A percentile compares a stretch with the other conserved stretches of the same genome.
These are phyloP conservation scores for Dysmachus trigonus DNA, from an alignment of 2,888 invertebrate species.

Conservation along the genomic window DNA sequence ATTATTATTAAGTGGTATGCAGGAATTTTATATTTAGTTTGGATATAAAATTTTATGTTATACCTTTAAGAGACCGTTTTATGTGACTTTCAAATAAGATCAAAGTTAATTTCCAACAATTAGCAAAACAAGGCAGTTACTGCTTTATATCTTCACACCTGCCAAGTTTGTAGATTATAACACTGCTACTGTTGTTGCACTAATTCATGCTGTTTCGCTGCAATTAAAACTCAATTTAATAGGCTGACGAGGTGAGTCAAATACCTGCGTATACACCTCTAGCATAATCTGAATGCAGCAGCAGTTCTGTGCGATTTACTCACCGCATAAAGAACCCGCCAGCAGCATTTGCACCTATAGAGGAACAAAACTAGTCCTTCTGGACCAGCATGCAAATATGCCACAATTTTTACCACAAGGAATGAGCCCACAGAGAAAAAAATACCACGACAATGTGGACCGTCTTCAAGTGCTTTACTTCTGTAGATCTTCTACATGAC, in stretches of 20 bases:
- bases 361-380: background rate
- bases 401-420: conserved; percentile 8
- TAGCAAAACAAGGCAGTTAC: background rate
- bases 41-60: background rate
- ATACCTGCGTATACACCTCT: background rate
- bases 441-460: conserved; percentile 6
- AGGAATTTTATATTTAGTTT: background rate
- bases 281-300: background rate
- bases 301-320: background rate
- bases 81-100: background rate
- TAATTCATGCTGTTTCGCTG: background rate
- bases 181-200: background rate
- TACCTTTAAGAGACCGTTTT: background rate
- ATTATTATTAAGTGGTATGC: background rate
- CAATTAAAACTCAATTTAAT: background rate
- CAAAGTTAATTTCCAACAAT: background rate
- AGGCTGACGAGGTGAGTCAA: background rate
- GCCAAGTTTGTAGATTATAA: background rate
- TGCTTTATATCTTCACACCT: background rate
- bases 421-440: background rate
- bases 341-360: conserved; percentile 4
- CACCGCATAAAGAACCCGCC: background rate
- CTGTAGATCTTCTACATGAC: conserved; percentile 1
- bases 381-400: conserved; percentile 11
- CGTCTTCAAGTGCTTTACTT: conserved; percentile 24